Evolutionary conservation across 2,888 invertebrate genomes (phyloP), one percentile per base, ranked within the genome.

Genomic region (Xestia ashworthii): DNA sequence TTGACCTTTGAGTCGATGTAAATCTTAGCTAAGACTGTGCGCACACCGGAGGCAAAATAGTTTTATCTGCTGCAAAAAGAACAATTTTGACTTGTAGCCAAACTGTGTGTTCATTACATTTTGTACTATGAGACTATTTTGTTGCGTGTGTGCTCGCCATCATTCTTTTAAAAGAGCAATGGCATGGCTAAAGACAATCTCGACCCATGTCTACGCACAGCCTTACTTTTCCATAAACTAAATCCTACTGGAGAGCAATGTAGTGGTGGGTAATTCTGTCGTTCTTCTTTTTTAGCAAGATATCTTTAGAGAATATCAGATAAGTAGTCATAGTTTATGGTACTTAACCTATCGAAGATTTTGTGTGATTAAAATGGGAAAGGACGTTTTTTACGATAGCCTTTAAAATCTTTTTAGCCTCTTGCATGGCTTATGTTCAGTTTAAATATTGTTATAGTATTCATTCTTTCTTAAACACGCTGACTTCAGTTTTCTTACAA

Each of bases 1-100:
- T 90, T 91, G 90, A 90, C 89, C 88, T 88, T 89, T 89, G 85
- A 78, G 82, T 76, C 69, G 84, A 83, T 87, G 84, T 90, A 88
- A 90, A 89, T 90, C 89, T 82, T 73, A 50, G 50, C 38, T 68
- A 46, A 71, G 48, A 11, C 66, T n/a, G 19, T 53, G 46, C 4
- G 19, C 81, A 80, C 60, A 79, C 32, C 1, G 22, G 53, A 46
- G 58, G 14, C 0, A 12, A 38, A 66, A 50, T 50, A n/a, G 5
- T 76, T 55, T 44, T 25, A 4, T 50, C 11, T 70, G 6, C 25
- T 25, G 16, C 19, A 16, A 22, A 32, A 44, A 22, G 12, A 22
- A 55, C 22, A 14, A 12, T 32, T 55, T 58, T n/a, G 0, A 48
- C 3, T 50, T 12, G 5, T 19, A 5, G 14, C 14, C 58, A 58